Evolutionary conservation across 2,797 vertebrate species (phyloP).

Genomic region (Myotis daubentonii): DNA sequence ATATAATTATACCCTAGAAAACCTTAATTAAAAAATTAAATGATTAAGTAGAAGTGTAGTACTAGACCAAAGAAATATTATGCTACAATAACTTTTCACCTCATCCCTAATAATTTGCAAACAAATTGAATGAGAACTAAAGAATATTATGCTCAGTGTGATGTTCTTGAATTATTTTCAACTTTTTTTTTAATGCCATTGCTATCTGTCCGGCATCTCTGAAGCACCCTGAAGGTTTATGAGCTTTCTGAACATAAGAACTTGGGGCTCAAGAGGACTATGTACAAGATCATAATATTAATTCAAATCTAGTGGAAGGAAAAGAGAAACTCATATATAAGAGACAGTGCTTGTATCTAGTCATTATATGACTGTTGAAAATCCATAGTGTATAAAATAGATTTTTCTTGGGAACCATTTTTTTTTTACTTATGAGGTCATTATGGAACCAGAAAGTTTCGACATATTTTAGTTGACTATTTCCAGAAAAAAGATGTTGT

Average conservation of each 20-base stretch:
- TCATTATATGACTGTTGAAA: background rate
- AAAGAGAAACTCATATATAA: background rate
- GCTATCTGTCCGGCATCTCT: background rate
- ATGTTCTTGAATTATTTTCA: background rate
- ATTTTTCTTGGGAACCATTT: background rate
- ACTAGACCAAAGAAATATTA: slow-evolving; percentile 33
- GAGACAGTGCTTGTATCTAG: background rate
- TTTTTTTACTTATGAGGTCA: background rate
- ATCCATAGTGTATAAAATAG: background rate
- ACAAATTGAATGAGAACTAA: background rate
- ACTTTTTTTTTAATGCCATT: background rate
- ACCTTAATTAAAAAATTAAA: slow-evolving; percentile 48
- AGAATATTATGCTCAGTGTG: background rate
- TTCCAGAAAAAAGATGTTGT: background rate
- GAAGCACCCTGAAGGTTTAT: background rate
- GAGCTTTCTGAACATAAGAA: slow-evolving; percentile 31
- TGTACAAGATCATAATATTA: slow-evolving; percentile 12
- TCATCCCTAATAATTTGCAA: background rate
- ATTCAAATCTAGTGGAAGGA: slow-evolving; percentile 7
- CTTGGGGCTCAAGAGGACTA: background rate
- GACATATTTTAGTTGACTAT: slow-evolving; percentile 4
- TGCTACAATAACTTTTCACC: background rate
- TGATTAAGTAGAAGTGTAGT: background rate
- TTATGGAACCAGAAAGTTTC: background rate
- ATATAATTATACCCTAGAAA: slow-evolving; percentile 10